phyloP scores from a whole-genome alignment of 2,113 vertebrate genomes.

The Nibea albiflora region DNA sequence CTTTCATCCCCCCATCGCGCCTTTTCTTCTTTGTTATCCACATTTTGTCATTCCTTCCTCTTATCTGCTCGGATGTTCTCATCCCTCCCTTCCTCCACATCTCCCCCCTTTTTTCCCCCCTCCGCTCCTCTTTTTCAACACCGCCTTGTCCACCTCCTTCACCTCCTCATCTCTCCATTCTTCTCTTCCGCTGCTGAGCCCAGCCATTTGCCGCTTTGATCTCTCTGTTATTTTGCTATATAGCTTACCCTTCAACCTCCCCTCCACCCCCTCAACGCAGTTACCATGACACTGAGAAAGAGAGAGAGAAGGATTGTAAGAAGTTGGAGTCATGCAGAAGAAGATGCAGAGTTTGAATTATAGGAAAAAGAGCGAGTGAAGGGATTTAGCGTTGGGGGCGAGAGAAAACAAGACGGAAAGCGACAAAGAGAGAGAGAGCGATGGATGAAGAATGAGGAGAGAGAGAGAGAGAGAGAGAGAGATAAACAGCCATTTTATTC shows the following conservation, averaged over 20 bases:
- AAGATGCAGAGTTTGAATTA: slow-evolving; percentile 28
- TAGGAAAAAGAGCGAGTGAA: neutral
- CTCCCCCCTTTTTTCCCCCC: neutral
- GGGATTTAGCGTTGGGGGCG: slow-evolving; percentile 12
- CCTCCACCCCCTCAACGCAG: slow-evolving; percentile 23
- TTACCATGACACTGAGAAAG: slow-evolving; percentile 59
- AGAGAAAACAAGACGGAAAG: slow-evolving; percentile 1
- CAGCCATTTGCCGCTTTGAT: slow-evolving; percentile 71
- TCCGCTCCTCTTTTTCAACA: neutral
- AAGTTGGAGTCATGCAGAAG: slow-evolving; percentile 25
- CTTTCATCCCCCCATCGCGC: neutral
- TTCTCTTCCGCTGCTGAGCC: slow-evolving; percentile 43
- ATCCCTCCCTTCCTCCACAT: neutral
- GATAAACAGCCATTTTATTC: neutral
- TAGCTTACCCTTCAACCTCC: slow-evolving; percentile 38
- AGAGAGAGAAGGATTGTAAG: neutral
- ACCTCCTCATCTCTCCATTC: slow-evolving; percentile 19
- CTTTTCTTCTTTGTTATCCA: slow-evolving; percentile 6
- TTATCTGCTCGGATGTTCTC: neutral
- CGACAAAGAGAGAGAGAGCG: neutral
- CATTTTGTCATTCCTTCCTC: neutral
- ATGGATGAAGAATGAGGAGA: neutral
- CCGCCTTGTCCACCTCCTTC: neutral
- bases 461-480: slow-evolving; percentile 3
- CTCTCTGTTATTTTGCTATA: slow-evolving; percentile 44